Evolutionary conservation across 2,888 invertebrate species (phyloP), one percentile per base, ranked within the genome.

Genomic region (Therioaphis trifolii): DNA sequence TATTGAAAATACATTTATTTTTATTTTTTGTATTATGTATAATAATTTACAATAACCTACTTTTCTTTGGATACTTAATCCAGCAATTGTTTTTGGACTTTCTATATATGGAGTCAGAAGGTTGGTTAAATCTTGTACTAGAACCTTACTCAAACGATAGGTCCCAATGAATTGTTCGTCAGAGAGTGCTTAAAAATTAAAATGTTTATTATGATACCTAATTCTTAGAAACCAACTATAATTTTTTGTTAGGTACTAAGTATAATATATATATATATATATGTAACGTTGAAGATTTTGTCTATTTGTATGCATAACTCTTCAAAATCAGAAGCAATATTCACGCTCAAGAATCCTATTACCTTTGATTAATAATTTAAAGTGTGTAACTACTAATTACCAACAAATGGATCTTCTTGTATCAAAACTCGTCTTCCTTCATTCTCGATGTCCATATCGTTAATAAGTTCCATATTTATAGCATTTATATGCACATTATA

Each of bases 121-220:
- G 43, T 69, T 24, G 1, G 43, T 69, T 69, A 69, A 69, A 21
- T 69, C 69, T 69, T 46, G 69, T 21, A 69, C 69, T 24, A 69
- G 43, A 21, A 69, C 7, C 24, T 69, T 69, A 69, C 24, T 69
- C 24, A 43, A 69, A 4, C 69, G 69, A 69, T 69, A 46, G 7
- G 69, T 69, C 4, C 69, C 69, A 43, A 69, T 43, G 14, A 69
- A 69, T 69, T 69, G 69, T 15, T 12, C 21, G 1, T 69, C 43
- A 69, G 69, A 69, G 43, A 69, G 69, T 46, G 43, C 69, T 69
- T 69, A 43, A 69, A 69, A 69, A 46, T 43, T 24, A 43, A 69
- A 68, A n/a, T 68, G 21, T 68, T 18, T 35, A 66, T 29, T 9
- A 35, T 35, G 63, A 35, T 66, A 29, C 7, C 15, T 66, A 35